Evolutionary conservation across 2,888 invertebrate genomes (phyloP).

Genomic region (Toxonevra muliebris): DNA sequence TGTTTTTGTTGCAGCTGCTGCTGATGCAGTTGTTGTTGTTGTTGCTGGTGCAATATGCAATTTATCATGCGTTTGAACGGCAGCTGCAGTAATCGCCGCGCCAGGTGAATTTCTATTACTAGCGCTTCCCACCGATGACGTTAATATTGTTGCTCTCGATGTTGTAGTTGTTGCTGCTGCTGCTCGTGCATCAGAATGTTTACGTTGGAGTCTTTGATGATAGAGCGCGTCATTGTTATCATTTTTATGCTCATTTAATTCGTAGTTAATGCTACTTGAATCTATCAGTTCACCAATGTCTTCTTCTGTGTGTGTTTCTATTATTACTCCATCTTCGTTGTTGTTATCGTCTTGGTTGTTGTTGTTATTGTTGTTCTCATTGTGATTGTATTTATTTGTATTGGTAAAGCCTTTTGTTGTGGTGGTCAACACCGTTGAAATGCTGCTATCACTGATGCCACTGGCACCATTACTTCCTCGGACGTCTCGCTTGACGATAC

Average conservation of each 20-base stretch:
- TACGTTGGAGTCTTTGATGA: not conserved
- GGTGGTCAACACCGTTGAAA: not conserved
- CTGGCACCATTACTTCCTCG: not conserved
- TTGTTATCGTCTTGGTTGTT: constrained; percentile 13
- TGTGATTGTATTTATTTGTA: constrained; percentile 7
- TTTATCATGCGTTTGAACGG: not conserved
- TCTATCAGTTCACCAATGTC: not conserved
- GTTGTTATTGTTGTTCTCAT: constrained; percentile 7
- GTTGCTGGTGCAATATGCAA: not conserved
- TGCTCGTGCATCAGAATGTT: not conserved
- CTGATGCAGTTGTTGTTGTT: constrained; percentile 24
- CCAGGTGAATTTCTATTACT: no score
- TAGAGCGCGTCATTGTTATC: constrained; percentile 13
- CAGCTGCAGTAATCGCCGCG: not conserved
- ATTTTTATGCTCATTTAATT: constrained; percentile 17
- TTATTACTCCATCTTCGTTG: constrained; percentile 1
- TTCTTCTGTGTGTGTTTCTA: constrained; percentile 1
- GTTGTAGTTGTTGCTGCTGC: not conserved
- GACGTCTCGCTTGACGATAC: constrained; percentile 12
- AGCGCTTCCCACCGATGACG: no score
- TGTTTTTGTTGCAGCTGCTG: constrained; percentile 28
- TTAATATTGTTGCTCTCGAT: constrained; percentile 11
- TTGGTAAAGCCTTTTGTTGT: no score
- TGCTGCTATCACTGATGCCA: no score
- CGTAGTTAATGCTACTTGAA: not conserved